Evolutionary conservation across 2,797 vertebrate genomes (phyloP), one percentile per base, ranked within the genome.

Genomic region (Lepus oiostolus): DNA sequence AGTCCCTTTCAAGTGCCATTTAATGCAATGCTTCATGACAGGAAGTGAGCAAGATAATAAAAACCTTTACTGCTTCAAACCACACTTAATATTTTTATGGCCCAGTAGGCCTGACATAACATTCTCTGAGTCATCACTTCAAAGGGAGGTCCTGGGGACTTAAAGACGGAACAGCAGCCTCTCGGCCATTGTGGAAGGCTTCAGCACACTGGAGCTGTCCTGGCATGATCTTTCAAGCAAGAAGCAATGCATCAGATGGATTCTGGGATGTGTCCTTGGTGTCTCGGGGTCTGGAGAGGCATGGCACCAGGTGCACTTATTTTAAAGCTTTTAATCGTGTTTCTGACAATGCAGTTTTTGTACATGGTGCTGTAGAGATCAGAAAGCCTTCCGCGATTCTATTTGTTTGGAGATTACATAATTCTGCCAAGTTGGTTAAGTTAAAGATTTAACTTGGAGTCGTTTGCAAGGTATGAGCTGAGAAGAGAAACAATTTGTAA

Each of bases 41-140:
- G 98, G 98, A 98, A 98, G 98, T 97, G 96, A 98, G 97, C 95
- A 96, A 98, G 97, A 98, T 98, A 97, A 98, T 98, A 98, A 98
- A 97, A 98, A 97, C 81, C 94, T 98, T 98, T 98, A 98, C 96
- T 94, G 96, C 97, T 98, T 97, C 97, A 98, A 98, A 97, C 97
- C 97, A 97, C 96, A 97, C 97, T 98, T 98, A 98, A 95, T 97
- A 98, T 98, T 98, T 98, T 98, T 98, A 98, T 12, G 94, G 97
- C 90, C 96, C 94, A 94, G 94, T 98, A 98, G 97, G 97, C 95
- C 97, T 98, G 97, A 98, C 98, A 98, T 97, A 98, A 97, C 98
- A 92, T 87, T 97, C 97, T 98, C 97, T 98, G 97, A 98, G 97
- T 98, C 98, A 97, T 97, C 94, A 94, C 98, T 98, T 98, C 98